Base-by-base conservation (phyloP, 2,113 vertebrate genomes). In the Pantherophis guttatus region DNA sequence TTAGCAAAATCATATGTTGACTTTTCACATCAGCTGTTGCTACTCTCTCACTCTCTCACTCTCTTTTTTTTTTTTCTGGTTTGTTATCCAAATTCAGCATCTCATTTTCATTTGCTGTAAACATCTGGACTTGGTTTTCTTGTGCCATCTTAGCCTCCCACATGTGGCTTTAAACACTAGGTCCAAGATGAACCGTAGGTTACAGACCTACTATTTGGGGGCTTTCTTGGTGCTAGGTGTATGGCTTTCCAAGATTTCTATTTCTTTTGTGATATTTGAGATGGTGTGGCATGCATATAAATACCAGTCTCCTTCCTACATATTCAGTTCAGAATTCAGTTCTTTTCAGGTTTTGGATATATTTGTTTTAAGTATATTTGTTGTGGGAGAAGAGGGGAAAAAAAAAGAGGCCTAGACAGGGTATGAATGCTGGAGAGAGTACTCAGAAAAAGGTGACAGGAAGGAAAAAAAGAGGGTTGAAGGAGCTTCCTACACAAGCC, bases 211-310 rank as follows among this genome's bases (percentile, higher is more conserved):
- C 90, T 92, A 91, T 59, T 92, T 96, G 93, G 86, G 91, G 91
- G 10, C 19, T 90, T 9, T 17, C 2, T 91, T 2, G 0, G 55
- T 0, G 1, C 59, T 90, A 3, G 92, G 4, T 0, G 0, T 90
- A n/a, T 24, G 39, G 44, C 53, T 96, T 95, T 90, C 86, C 8
- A 93, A 91, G 48, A 50, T 91, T 92, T 87, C 70, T 3, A 94
- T 90, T 94, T 94, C 65, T 89, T 94, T 10, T 55, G 58, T 58
- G 94, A 95, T 94, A 93, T 91, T 57, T 89, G 87, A 96, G 90
- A 55, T 95, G 91, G 95, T 96, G 62, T 91, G 65, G 75, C 59
- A 52, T 33, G 23, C 90, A 75, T 93, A 87, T 94, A 93, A 93
- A 91, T 92, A 92, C 70, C 81, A 70, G 62, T 90, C 0, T 70